A percentile compares a stretch with the other conserved stretches of the same genome.
phyloP scores from a whole-genome alignment of 2,888 invertebrate genomes.

The Amblyjoppa proteus region DNA sequence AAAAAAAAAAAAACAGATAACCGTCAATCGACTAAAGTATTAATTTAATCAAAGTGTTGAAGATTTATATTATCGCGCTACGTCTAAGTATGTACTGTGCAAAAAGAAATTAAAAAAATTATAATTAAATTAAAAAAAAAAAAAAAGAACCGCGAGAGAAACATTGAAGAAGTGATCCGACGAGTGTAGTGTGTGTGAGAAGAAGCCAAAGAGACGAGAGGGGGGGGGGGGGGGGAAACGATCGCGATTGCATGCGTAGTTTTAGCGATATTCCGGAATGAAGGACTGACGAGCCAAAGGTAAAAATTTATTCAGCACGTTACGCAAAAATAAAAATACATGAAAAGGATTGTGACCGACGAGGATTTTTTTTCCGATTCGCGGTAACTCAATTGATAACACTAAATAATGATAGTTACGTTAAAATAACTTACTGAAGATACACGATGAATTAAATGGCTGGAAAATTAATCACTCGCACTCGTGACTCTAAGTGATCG shows the following conservation, averaged over 20 bases:
- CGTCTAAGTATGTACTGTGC: constrained; percentile 37
- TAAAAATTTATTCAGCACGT: constrained; percentile 59
- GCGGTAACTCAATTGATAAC: constrained; percentile 38
- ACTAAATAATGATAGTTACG: constrained; percentile 56
- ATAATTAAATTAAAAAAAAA: not conserved
- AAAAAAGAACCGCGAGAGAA: not conserved
- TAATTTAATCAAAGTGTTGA: constrained; percentile 54
- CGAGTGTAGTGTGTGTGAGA: constrained; percentile 25
- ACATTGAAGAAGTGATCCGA: constrained; percentile 34
- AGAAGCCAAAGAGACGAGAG: constrained; percentile 1
- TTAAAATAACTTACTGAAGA: constrained; percentile 40
- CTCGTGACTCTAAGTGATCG: constrained; percentile 10
- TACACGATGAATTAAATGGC: not conserved
- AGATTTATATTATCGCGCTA: constrained; percentile 52
- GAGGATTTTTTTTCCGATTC: constrained; percentile 46
- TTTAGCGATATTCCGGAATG: constrained; percentile 33
- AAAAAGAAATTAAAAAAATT: constrained; percentile 24
- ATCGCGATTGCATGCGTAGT: constrained; percentile 33
- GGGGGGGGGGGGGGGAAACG: not conserved
- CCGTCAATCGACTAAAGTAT: constrained; percentile 46
- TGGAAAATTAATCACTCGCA: constrained; percentile 33
- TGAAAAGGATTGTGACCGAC: constrained; percentile 16
- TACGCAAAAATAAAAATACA: constrained; percentile 49
- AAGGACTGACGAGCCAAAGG: constrained; percentile 42
- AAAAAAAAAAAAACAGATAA: not conserved